Percentiles rank a stretch among this genome's conserved stretches.
Evolutionary conservation across 2,888 invertebrate genomes (phyloP).

Genomic region (Agrilus cyanescens): DNA sequence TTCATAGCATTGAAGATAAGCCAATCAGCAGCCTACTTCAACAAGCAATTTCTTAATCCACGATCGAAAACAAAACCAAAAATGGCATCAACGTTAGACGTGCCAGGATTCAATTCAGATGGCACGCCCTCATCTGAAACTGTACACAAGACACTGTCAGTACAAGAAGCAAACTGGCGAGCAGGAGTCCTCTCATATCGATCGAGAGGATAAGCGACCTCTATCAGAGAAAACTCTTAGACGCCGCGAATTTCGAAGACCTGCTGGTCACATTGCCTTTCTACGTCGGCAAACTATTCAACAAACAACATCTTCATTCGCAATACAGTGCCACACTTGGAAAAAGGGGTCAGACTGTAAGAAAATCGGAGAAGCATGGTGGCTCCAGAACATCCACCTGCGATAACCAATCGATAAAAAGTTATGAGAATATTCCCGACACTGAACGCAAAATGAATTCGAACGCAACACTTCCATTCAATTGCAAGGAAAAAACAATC

Average conservation of each 20-base stretch:
- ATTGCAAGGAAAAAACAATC: constrained; percentile 21
- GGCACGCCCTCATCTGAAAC: constrained; percentile 53
- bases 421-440: constrained; percentile 32
- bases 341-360: constrained; percentile 32
- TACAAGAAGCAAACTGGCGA: constrained; percentile 28
- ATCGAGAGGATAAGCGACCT: constrained; percentile 30
- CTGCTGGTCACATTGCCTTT: constrained; percentile 37
- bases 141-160: constrained; percentile 38
- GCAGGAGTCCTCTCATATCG: constrained; percentile 35
- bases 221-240: constrained; percentile 31
- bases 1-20: no score
- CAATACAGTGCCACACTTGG: constrained; percentile 31
- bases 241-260: constrained; percentile 36
- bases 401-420: constrained; percentile 24
- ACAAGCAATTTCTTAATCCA: constrained; percentile 38
- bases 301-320: constrained; percentile 29
- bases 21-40: constrained; percentile 30
- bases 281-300: constrained; percentile 30
- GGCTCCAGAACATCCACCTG: constrained; percentile 9
- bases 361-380: constrained; percentile 19
- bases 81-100: constrained; percentile 49
- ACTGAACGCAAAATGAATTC: constrained; percentile 14
- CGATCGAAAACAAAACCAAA: constrained; percentile 37
- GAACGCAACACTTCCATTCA: background rate
- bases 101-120: constrained; percentile 56